These are phyloP conservation scores for Adoxophyes honmai DNA, from an alignment of 1,140 invertebrate genomes.

Conservation along the genomic window DNA sequence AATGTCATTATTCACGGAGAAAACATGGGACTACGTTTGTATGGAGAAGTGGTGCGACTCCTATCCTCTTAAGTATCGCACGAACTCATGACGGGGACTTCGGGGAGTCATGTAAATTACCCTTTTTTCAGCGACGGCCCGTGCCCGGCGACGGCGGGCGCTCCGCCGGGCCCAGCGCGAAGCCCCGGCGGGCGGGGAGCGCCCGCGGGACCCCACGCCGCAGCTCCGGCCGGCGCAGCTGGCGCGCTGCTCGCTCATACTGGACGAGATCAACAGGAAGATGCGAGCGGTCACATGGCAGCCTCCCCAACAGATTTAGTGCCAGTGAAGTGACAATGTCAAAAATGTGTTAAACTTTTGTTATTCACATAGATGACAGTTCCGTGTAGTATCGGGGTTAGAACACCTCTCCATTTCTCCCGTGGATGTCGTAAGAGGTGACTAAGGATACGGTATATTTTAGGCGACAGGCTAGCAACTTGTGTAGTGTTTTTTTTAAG, in stretches of 20 bases:
- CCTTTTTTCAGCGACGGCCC: slow-evolving; percentile 31
- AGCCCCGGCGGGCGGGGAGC: slow-evolving; percentile 26
- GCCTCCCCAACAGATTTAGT: slow-evolving; percentile 51
- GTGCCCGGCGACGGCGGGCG: slow-evolving; percentile 49
- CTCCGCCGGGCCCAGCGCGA: slow-evolving; percentile 42
- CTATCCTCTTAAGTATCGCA: not conserved
- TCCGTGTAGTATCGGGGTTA: too few species aligned
- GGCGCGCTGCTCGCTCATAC: slow-evolving; percentile 77
- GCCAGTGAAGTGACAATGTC: not conserved
- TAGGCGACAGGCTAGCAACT: too few species aligned
- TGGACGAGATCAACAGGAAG: slow-evolving; percentile 86
- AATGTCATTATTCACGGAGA: too few species aligned
- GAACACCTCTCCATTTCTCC: too few species aligned
- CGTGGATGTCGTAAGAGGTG: too few species aligned
- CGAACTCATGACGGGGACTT: not conserved
- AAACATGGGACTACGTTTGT: too few species aligned
- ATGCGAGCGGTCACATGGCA: slow-evolving; percentile 83
- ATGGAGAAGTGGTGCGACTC: not conserved
- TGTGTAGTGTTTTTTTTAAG: too few species aligned
- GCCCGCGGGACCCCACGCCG: slow-evolving; percentile 53
- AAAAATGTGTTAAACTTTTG: not conserved
- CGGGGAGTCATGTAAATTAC: too few species aligned
- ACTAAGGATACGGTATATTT: too few species aligned
- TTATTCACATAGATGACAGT: too few species aligned
- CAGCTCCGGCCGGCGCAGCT: slow-evolving; percentile 54